Evolutionary conservation across 2,797 vertebrate species (phyloP).

Genomic region (Sebastes minor): DNA sequence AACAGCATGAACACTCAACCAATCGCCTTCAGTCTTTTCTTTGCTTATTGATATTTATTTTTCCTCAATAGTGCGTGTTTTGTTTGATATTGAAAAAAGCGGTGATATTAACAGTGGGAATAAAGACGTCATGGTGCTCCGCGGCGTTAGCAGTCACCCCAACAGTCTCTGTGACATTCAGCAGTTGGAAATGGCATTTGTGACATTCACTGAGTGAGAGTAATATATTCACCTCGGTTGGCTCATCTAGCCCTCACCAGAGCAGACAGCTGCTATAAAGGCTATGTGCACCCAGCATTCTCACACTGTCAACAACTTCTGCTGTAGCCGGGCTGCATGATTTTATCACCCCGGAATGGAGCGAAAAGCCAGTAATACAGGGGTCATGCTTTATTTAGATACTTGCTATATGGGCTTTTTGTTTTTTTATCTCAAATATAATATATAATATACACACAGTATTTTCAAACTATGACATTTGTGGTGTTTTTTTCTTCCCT

Average conservation of each 20-base stretch:
- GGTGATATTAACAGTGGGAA: constrained; percentile 43
- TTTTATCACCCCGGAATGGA: constrained; percentile 54
- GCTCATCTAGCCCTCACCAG: constrained; percentile 62
- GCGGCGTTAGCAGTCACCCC: constrained; percentile 57
- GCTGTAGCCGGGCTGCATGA: constrained; percentile 39
- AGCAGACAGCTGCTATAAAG: constrained; percentile 65
- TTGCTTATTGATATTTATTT: constrained; percentile 39
- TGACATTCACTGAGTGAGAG: constrained; percentile 72
- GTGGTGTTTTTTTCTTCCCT: not conserved
- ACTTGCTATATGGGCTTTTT: constrained; percentile 6
- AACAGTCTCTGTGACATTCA: constrained; percentile 71
- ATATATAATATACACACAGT: not conserved
- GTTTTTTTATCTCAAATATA: constrained; percentile 10
- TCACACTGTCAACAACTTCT: constrained; percentile 59
- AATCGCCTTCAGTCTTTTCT: not conserved
- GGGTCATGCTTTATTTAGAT: constrained; percentile 49
- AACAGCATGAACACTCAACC: not conserved
- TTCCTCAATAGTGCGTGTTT: constrained; percentile 8
- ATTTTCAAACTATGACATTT: constrained; percentile 40
- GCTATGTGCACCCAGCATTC: constrained; percentile 49
- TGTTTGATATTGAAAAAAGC: constrained; percentile 44
- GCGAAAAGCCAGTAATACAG: constrained; percentile 26
- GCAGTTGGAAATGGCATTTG: constrained; percentile 68
- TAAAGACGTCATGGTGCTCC: constrained; percentile 49
- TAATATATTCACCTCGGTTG: constrained; percentile 71